phyloP scores from a whole-genome alignment of 2,797 vertebrate species.

The Paramormyrops hopkinsi region DNA sequence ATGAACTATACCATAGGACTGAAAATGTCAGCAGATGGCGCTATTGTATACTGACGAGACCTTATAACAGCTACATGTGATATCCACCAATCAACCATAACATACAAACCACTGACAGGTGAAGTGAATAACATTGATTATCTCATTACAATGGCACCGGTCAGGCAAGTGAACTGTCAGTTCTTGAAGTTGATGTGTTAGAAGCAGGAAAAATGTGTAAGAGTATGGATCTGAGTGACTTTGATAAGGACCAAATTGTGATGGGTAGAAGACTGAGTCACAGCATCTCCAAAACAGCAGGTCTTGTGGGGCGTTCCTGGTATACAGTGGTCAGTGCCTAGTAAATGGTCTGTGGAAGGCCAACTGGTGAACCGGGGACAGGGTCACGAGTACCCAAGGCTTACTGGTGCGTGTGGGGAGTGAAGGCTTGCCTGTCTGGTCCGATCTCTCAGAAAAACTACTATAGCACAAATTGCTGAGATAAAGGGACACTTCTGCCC shows the following conservation, averaged over 20 bases:
- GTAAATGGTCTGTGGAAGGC: background rate
- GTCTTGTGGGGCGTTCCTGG: background rate
- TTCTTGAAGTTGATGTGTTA: background rate
- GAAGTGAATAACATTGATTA: background rate
- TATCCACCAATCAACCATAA: background rate
- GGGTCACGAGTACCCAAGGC: background rate
- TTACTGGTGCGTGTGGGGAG: background rate
- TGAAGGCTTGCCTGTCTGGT: background rate
- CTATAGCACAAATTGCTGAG: background rate
- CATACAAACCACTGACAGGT: background rate
- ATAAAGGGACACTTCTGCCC: background rate
- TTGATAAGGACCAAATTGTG: background rate
- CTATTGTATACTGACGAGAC: background rate
- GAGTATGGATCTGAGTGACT: background rate
- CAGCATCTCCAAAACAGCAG: background rate
- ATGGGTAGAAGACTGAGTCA: background rate
- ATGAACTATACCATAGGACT: background rate
- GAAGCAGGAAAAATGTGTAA: background rate
- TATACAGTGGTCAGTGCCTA: background rate
- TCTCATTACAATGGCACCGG: background rate
- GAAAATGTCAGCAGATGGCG: background rate
- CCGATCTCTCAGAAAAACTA: background rate
- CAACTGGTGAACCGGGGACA: background rate
- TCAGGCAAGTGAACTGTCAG: background rate
- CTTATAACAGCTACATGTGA: background rate